Evolutionary conservation across 2,113 vertebrate genomes (phyloP), one percentile per base, ranked within the genome.

Genomic region (Callospermophilus lateralis): DNA sequence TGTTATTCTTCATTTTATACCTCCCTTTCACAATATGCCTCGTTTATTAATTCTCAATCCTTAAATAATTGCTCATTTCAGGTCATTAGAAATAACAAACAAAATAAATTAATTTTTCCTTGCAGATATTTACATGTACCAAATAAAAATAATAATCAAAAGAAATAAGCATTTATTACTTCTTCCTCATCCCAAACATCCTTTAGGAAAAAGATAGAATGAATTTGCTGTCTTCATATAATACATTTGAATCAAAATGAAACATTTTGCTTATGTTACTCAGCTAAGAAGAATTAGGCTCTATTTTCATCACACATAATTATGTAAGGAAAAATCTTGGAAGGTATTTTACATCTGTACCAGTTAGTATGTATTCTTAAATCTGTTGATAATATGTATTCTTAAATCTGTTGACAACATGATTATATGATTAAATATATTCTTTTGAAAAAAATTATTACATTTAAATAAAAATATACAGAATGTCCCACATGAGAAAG

Each of bases 91-190:
- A 89, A 48, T 86, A 93, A 53, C 13, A 48, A 72, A 61, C 58
- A 34, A 90, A 80, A 5, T 15, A 0, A 77, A 78, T 81, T 6
- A 48, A 63, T 42, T 76, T 55, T 94, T 84, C 11, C 63, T 79
- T 89, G 3, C 13, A 93, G 39, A 34, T 88, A 65, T 77, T 58
- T 81, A 84, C 15, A n/a, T 28, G 72, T 19, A 39, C 24, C 48
- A 91, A 74, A 92, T 81, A 86, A 94, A 94, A 94, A 89, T 80
- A 92, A 86, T 81, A 84, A 79, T 65, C 81, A 39, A 39, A 76
- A 55, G 24, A 51, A 68, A n/a, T 39, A 74, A 39, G 15, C 30
- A 37, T 88, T 53, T 65, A 95, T 28, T 2, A 34, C 28, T 84
- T 95, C 20, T 90, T 83, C 17, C n/a, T 61, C 15, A 45, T 93